Conservation (phyloP, 92 coral and sea anemone species). For the Bergia puertoricense region DNA sequence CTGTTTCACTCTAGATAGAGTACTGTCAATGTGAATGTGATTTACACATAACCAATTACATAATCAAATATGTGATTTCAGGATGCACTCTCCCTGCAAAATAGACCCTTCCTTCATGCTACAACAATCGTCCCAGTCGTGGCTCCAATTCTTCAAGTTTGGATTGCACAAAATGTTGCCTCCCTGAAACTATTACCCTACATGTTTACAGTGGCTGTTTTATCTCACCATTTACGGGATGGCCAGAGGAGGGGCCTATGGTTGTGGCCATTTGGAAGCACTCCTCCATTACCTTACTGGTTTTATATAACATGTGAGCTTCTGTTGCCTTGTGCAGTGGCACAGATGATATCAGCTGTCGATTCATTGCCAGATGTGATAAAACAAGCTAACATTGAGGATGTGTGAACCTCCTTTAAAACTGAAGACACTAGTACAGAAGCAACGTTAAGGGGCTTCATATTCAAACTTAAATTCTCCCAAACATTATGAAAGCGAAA, state of each 20-base stretch:
- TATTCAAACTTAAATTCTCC: too few relatives aligned
- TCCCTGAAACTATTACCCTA: constrained; percentile 65
- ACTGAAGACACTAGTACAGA: too few relatives aligned
- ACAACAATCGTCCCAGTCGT: constrained; percentile 71
- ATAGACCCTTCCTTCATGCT: constrained; percentile 81
- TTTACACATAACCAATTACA: too few relatives aligned
- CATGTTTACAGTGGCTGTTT: constrained; percentile 72
- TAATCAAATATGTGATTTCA: constrained; percentile 20
- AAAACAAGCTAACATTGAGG: not conserved
- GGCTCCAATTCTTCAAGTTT: constrained; percentile 76
- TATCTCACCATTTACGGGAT: constrained; percentile 93
- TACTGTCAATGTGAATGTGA: too few relatives aligned
- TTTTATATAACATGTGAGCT: constrained; percentile 58
- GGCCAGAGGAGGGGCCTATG: constrained; percentile 88
- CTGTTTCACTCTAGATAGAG: too few relatives aligned
- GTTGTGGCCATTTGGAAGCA: constrained; percentile 96
- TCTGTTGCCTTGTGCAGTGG: constrained; percentile 55
- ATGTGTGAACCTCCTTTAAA: not conserved
- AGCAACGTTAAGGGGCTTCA: too few relatives aligned
- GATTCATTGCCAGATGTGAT: not conserved
- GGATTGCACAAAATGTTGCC: constrained; percentile 63
- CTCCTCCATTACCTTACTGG: constrained; percentile 86
- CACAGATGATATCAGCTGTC: not conserved
- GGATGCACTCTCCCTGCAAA: constrained; percentile 72
- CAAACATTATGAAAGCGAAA: too few relatives aligned